Base-by-base conservation (phyloP, 2,888 invertebrate genomes). In the Gari tellinella region DNA sequence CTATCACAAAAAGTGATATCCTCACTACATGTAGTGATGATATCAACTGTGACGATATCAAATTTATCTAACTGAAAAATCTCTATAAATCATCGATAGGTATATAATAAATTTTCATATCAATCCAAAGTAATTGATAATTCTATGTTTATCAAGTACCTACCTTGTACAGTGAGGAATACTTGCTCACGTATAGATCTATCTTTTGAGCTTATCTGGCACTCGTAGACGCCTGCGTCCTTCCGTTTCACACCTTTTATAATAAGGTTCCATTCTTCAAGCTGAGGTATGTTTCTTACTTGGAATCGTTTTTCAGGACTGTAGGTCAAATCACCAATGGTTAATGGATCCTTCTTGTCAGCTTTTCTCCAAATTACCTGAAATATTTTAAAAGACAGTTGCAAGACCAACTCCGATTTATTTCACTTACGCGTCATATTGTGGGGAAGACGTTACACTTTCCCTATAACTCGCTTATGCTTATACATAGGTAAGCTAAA, bases 301-400 rank as follows among this genome's bases (percentile, higher is more conserved):
- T 80, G 63, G 61, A 83, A 85, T 8, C 86, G 79, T 15, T 66
- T 58, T 51, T 88, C 87, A 5, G 80, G 76, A 25, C 85, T 82
- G 72, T 85, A 89, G 3, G 84, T 73, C 21, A 82, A 62, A 4
- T 77, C 63, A 2, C 88, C 87, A n/a, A 89, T 81, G n/a, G 85
- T 85, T 40, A 89, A 76, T 5, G 89, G 89, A 57, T 87, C 81
- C 0, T 87, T 87, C 19, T 87, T 85, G 7, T 88, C 84, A 14
- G 86, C 83, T 55, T 82, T 72, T 48, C 88, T 63, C 89, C 89
- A 89, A 37, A 87, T 81, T 46, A 89, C 84, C 89, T 89, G 80
- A 15, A 77, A 79, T n/a, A 26, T 19, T 25, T 14, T 23, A 15
- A 26, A 8, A 49, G n/a, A n/a, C n/a, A n/a, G n/a, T n/a, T n/a